Conservation (phyloP, 2,113 vertebrate genomes). For the Menidia beryllina region DNA sequence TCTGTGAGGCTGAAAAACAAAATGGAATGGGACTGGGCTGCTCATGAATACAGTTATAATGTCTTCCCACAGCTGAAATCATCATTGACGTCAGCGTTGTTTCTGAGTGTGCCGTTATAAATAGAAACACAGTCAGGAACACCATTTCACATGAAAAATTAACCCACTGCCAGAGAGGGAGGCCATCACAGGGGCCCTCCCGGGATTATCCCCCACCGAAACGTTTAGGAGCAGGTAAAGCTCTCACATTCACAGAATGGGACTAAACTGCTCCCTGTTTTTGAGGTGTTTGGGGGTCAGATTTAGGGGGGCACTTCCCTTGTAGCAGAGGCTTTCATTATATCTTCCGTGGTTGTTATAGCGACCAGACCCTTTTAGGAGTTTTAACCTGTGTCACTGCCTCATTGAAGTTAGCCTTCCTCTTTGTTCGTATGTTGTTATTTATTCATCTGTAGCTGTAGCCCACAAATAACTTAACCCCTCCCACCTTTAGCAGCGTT, state of each 20-base stretch:
- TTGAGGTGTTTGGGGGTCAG: neutral
- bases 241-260: slow-evolving; percentile 4
- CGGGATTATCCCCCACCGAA: neutral
- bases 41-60: slow-evolving; percentile 37
- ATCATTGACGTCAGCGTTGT: slow-evolving; percentile 50
- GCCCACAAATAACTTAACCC: slow-evolving; percentile 10
- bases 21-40: slow-evolving; percentile 9
- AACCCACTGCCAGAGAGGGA: neutral
- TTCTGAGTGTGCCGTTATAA: slow-evolving; percentile 37
- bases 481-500: slow-evolving; percentile 22
- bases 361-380: slow-evolving; percentile 1
- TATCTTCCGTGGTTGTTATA: slow-evolving; percentile 34
- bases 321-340: slow-evolving; percentile 18
- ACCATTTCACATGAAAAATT: slow-evolving; percentile 9
- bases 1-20: slow-evolving; percentile 16
- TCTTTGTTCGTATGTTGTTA: slow-evolving; percentile 54
- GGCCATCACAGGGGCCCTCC: slow-evolving; percentile 13
- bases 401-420: slow-evolving; percentile 48
- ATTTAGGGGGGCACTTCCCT: neutral
- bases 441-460: slow-evolving; percentile 66
- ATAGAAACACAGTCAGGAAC: slow-evolving; percentile 31
- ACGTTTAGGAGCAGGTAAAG: slow-evolving; percentile 5
- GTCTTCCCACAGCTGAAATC: slow-evolving; percentile 42
- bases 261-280: neutral
- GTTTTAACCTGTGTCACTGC: slow-evolving; percentile 53